Conservation (phyloP, 2,888 invertebrate genomes). For the Drosophila phalerata region DNA sequence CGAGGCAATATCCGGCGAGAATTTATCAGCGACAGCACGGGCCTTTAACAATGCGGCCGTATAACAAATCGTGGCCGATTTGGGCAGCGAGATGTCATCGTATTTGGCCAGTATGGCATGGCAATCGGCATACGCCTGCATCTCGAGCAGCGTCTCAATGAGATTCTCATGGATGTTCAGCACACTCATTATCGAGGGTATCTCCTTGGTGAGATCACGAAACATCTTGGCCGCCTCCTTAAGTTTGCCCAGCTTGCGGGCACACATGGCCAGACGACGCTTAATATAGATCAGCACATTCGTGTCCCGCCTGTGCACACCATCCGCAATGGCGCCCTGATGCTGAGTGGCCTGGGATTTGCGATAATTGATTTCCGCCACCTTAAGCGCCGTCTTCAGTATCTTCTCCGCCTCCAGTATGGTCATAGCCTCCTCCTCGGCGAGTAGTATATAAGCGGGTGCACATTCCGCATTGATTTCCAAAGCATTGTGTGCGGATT, state of each 20-base stretch:
- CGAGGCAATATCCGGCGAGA: conserved; percentile 93
- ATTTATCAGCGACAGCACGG: conserved; percentile 95
- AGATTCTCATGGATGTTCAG: conserved; percentile 98
- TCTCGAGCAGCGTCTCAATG: conserved; percentile 97
- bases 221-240: conserved; percentile 99
- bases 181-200: conserved; percentile 97
- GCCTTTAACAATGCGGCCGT: conserved; percentile 97
- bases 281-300: conserved; percentile 98
- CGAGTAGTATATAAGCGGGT: conserved; percentile 96
- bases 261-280: conserved; percentile 98
- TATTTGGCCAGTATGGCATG: conserved; percentile 95
- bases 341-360: conserved; percentile 93
- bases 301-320: conserved; percentile 94
- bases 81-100: conserved; percentile 97
- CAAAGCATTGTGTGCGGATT: conserved; percentile 95
- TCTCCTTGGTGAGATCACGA: conserved; percentile 98
- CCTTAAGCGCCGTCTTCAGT: conserved; percentile 92
- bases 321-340: conserved; percentile 90
- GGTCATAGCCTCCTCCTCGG: conserved; percentile 98
- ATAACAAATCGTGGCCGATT: conserved; percentile 97
- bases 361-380: conserved; percentile 92
- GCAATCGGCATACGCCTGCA: conserved; percentile 98
- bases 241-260: conserved; percentile 95
- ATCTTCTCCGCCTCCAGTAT: conserved; percentile 95
- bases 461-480: conserved; percentile 96